Evolutionary conservation across 2,888 invertebrate species (phyloP).

Genomic region (Eupithecia abbreviata): DNA sequence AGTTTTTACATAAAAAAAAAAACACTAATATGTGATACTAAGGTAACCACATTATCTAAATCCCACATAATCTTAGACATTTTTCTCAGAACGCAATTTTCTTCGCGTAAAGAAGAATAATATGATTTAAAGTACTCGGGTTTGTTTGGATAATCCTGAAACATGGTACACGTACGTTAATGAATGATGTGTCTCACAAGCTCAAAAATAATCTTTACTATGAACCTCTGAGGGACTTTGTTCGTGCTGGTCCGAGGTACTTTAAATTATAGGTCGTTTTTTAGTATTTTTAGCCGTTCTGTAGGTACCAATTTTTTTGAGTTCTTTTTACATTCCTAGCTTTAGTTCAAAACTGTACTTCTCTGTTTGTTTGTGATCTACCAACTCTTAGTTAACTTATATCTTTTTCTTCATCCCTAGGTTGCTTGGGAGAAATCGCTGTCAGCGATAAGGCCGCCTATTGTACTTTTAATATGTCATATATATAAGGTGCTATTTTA

Average conservation of each 20-base stretch:
- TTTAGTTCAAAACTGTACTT: no score
- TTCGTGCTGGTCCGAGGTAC: neutral
- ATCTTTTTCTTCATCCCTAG: no score
- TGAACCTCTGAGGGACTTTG: neutral
- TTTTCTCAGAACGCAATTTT: slow-evolving; percentile 6
- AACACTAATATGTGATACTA: neutral
- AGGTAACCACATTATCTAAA: neutral
- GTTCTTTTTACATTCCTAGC: no score
- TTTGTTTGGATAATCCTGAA: slow-evolving; percentile 26
- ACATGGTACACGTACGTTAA: neutral
- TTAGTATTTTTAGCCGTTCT: neutral
- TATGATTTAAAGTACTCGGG: slow-evolving; percentile 21
- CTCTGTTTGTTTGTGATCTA: no score
- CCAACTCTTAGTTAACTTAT: no score
- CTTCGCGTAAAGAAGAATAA: slow-evolving; percentile 23
- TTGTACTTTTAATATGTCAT: no score
- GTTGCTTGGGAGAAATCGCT: no score
- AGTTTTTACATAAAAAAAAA: no score
- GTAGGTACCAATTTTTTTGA: no score
- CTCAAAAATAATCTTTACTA: neutral
- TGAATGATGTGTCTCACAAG: neutral
- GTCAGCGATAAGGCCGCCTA: no score
- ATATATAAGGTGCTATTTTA: no score
- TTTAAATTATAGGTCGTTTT: neutral
- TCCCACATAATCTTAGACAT: slow-evolving; percentile 2